A percentile compares a stretch with the other conserved stretches of the same genome.
These are phyloP conservation scores for Tympanuchus pallidicinctus DNA, from an alignment of 2,113 vertebrate species.

Conservation along the genomic window DNA sequence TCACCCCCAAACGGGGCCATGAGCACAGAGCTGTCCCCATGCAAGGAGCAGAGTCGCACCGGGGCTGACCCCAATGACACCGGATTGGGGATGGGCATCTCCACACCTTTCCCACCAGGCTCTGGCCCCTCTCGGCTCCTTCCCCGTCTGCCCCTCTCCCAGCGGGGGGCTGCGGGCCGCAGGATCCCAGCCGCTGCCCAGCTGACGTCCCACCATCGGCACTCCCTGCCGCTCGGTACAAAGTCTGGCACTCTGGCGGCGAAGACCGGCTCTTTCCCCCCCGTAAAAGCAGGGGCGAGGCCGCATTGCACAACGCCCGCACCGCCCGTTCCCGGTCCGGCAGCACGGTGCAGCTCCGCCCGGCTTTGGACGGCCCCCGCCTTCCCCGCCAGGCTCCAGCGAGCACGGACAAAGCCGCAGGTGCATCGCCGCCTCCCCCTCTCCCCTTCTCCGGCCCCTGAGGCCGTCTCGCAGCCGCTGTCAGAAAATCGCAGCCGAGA, in stretches of 20 bases:
- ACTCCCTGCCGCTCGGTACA: background rate
- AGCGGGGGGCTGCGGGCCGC: too few species aligned
- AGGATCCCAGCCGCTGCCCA: too few species aligned
- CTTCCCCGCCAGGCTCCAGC: background rate
- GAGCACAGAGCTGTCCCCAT: too few species aligned
- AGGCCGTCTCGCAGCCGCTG: background rate
- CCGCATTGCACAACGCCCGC: background rate
- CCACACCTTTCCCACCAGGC: background rate
- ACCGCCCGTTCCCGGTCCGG: background rate
- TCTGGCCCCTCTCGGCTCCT: background rate
- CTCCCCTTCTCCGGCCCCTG: background rate
- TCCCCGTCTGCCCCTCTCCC: background rate
- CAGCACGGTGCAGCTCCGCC: background rate
- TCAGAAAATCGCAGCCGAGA: background rate
- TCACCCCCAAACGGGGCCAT: background rate
- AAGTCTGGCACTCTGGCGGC: background rate
- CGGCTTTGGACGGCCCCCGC: background rate
- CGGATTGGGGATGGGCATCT: too few species aligned
- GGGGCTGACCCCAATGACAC: background rate
- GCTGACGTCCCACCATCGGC: background rate
- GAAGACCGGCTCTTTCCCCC: background rate
- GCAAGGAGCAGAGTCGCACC: background rate
- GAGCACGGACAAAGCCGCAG: background rate
- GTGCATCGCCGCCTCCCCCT: background rate
- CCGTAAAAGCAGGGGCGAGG: background rate